These are phyloP conservation scores for Hyla sarda DNA, from an alignment of 2,113 vertebrate genomes.

Conservation along the genomic window DNA sequence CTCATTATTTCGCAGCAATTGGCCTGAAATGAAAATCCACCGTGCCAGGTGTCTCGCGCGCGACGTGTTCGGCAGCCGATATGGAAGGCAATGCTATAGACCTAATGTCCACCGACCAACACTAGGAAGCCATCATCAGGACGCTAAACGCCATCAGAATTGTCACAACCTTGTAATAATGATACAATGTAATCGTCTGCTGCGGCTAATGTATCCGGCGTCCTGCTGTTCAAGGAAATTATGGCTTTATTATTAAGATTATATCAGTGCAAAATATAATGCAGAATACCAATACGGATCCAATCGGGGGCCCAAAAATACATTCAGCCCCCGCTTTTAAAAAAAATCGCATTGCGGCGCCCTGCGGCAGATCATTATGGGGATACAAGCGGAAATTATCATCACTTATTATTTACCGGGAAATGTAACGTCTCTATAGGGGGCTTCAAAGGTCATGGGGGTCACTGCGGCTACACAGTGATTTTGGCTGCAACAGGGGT, in stretches of 20 bases:
- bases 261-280: background rate
- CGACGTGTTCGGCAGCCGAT: background rate
- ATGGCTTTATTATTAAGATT: background rate
- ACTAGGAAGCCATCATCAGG: background rate
- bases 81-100: background rate
- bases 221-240: slow-evolving; percentile 17
- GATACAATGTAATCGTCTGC: slow-evolving; percentile 9
- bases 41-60: slow-evolving; percentile 26
- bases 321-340: background rate
- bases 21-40: slow-evolving; percentile 18
- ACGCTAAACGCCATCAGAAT: background rate
- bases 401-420: background rate
- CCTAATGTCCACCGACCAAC: background rate
- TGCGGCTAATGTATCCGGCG: background rate
- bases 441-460: no score
- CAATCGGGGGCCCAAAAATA: background rate
- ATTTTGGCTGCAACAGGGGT: no score
- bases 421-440: background rate
- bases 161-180: background rate
- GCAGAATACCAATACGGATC: background rate
- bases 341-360: background rate
- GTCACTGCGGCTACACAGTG: no score
- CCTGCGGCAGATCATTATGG: background rate
- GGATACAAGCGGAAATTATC: background rate
- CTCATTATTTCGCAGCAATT: slow-evolving; percentile 34